A percentile compares a stretch with the other conserved stretches of the same genome.
phyloP scores from a whole-genome alignment of 2,113 vertebrate species.

The Melozone crissalis region DNA sequence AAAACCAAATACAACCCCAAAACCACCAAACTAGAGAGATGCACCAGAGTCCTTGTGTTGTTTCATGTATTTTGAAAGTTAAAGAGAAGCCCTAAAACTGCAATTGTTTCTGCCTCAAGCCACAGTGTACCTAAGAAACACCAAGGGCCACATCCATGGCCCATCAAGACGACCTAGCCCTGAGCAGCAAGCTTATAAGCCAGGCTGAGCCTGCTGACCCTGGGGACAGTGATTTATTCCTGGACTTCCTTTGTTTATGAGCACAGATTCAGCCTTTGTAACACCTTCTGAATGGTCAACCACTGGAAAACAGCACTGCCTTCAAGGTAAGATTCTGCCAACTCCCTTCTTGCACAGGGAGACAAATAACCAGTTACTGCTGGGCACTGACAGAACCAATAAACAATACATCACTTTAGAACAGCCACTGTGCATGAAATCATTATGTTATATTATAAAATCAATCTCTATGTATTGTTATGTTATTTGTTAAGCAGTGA shows the following conservation, averaged over 20 bases:
- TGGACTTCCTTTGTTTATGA: not conserved
- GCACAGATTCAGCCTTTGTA: not conserved
- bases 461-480: not conserved
- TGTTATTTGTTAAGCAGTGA: not conserved
- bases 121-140: not conserved
- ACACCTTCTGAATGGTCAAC: not conserved
- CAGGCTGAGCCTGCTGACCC: not conserved
- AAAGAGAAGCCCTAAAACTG: not conserved
- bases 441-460: not conserved
- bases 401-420: not conserved
- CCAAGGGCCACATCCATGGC: not conserved
- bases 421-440: not conserved
- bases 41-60: not conserved
- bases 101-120: not conserved
- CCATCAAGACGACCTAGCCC: not conserved
- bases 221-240: not conserved
- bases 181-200: not conserved
- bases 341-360: not conserved
- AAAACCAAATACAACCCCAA: not conserved
- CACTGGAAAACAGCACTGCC: not conserved
- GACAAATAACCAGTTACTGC: not conserved
- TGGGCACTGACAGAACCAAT: not conserved
- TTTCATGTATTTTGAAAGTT: not conserved
- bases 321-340: not conserved
- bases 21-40: not conserved